Conservation (phyloP, 92 coral and sea anemone genomes). For the Pocillopora meandrina region DNA sequence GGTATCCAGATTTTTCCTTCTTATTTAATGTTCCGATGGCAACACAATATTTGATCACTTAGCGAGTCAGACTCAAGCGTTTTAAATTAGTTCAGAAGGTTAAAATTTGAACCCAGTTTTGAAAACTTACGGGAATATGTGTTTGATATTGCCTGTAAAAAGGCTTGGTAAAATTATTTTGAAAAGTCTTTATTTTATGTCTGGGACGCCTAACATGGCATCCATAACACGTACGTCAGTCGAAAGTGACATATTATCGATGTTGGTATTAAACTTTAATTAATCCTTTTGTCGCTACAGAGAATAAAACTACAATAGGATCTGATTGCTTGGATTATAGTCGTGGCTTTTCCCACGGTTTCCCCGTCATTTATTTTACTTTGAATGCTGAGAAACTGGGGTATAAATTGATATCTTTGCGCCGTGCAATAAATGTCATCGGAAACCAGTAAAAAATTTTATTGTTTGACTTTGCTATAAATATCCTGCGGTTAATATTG, state of each 20-base stretch:
- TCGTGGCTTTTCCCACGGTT: conserved; percentile 15
- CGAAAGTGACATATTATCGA: neutral
- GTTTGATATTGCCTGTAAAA: neutral
- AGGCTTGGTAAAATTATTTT: neutral
- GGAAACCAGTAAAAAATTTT: neutral
- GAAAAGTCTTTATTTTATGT: neutral
- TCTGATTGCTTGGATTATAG: neutral
- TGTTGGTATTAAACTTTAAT: conserved; percentile 14
- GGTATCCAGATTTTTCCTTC: conserved; percentile 41
- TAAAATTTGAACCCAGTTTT: neutral
- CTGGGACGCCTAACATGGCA: neutral
- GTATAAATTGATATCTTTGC: neutral
- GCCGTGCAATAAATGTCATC: neutral
- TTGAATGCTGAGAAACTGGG: neutral
- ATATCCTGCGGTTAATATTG: conserved; percentile 8
- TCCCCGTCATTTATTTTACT: neutral
- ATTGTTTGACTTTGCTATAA: conserved; percentile 5
- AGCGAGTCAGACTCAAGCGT: too few species aligned
- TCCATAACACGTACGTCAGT: conserved; percentile 24
- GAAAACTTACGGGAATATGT: neutral
- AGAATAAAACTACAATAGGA: conserved; percentile 19
- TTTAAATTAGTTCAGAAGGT: neutral
- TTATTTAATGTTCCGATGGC: too few species aligned
- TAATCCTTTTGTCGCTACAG: neutral
- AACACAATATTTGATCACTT: too few species aligned